These are phyloP conservation scores for Natator depressus DNA, from an alignment of 2,113 vertebrate genomes.

Conservation along the genomic window DNA sequence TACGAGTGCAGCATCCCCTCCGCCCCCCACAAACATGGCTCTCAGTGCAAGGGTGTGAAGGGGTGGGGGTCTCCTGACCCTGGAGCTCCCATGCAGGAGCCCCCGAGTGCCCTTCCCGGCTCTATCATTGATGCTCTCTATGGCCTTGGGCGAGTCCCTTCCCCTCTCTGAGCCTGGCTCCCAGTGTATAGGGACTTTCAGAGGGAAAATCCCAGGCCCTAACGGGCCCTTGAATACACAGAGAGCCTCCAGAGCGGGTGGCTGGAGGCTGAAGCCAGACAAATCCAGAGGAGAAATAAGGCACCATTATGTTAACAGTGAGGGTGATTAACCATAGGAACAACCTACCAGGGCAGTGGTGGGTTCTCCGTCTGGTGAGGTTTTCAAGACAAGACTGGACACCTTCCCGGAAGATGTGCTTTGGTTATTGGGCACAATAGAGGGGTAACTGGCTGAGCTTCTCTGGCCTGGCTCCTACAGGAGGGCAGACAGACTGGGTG, in stretches of 20 bases:
- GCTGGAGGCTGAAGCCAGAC: background rate
- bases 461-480: background rate
- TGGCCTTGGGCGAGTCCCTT: background rate
- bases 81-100: background rate
- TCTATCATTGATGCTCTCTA: background rate
- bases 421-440: background rate
- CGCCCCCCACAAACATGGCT: too few species aligned
- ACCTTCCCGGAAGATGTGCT: background rate
- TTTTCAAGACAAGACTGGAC: background rate
- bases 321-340: background rate
- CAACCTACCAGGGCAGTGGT: background rate
- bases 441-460: background rate
- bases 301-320: background rate
- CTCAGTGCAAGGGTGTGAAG: background rate
- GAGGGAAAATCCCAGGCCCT: background rate
- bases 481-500: background rate
- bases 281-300: background rate
- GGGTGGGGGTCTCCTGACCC: background rate
- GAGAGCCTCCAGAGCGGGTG: background rate
- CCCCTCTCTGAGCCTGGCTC: background rate
- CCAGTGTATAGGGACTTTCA: background rate
- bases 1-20: background rate
- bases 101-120: background rate
- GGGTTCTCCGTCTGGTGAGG: background rate
- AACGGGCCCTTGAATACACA: background rate